These are phyloP conservation scores for Crenichthys baileyi DNA, from an alignment of 2,797 vertebrate species.

Conservation along the genomic window DNA sequence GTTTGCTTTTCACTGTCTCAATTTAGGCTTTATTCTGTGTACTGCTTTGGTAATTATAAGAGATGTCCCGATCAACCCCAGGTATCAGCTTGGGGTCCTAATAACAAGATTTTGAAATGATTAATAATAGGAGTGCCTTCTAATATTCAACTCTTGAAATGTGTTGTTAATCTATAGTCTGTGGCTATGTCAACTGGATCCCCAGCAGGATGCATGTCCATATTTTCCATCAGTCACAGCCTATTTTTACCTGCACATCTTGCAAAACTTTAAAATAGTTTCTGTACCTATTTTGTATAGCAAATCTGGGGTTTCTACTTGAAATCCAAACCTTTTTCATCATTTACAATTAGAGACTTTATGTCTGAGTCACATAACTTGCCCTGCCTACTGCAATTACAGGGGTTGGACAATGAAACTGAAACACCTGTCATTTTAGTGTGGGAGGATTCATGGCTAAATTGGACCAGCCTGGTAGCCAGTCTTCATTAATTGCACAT, in stretches of 20 bases:
- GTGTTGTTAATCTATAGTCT: background rate
- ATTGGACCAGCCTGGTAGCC: too few relatives aligned
- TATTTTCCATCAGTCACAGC: background rate
- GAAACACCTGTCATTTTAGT: too few relatives aligned
- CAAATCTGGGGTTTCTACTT: background rate
- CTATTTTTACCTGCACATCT: background rate
- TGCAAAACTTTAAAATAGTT: background rate
- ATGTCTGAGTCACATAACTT: too few relatives aligned
- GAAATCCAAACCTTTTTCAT: background rate
- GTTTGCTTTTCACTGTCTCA: background rate
- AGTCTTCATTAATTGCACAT: too few relatives aligned
- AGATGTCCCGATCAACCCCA: too few relatives aligned
- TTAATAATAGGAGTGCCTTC: background rate
- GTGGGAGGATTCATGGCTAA: too few relatives aligned
- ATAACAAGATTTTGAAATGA: background rate
- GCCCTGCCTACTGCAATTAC: too few relatives aligned
- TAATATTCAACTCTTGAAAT: background rate
- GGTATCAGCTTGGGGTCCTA: too few relatives aligned
- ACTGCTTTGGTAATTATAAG: too few relatives aligned
- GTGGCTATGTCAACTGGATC: background rate
- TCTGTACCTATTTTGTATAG: background rate
- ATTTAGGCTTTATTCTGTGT: too few relatives aligned
- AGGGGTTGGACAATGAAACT: too few relatives aligned
- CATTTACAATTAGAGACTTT: background rate
- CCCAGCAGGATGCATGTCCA: background rate